phyloP scores from a whole-genome alignment of 1,140 invertebrate genomes.

The Octopus sinensis region DNA sequence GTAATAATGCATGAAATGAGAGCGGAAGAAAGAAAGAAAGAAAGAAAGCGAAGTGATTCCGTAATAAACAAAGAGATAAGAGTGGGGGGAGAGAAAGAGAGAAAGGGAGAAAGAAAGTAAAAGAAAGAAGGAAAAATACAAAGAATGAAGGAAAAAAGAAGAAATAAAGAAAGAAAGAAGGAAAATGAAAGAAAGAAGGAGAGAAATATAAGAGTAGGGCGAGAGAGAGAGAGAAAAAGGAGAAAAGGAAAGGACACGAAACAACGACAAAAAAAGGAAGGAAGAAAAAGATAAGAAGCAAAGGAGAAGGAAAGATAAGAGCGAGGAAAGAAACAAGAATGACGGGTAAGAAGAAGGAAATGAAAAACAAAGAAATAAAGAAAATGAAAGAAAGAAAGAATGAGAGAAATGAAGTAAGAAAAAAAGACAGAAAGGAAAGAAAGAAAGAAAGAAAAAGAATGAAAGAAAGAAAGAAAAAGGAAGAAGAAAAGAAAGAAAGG shows the following conservation, averaged over 20 bases:
- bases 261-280: background rate
- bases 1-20: background rate
- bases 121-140: background rate
- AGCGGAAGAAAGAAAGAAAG: background rate
- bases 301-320: background rate
- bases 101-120: background rate
- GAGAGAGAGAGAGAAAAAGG: slow-evolving; percentile 15
- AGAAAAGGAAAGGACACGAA: background rate
- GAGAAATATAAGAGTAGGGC: background rate
- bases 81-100: background rate
- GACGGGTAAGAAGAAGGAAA: no score
- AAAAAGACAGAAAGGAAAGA: background rate
- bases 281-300: background rate
- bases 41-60: background rate
- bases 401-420: background rate
- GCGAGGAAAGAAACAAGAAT: background rate
- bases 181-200: no score
- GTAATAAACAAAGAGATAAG: no score
- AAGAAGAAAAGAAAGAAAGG: background rate
- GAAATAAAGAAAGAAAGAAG: background rate
- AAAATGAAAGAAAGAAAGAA: background rate
- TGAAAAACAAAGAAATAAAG: background rate
- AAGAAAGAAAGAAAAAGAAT: background rate
- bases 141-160: background rate
- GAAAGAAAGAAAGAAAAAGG: background rate